Evolutionary conservation across 1,140 invertebrate genomes (phyloP), one percentile per base, ranked within the genome.

Genomic region (Telenomus remus): DNA sequence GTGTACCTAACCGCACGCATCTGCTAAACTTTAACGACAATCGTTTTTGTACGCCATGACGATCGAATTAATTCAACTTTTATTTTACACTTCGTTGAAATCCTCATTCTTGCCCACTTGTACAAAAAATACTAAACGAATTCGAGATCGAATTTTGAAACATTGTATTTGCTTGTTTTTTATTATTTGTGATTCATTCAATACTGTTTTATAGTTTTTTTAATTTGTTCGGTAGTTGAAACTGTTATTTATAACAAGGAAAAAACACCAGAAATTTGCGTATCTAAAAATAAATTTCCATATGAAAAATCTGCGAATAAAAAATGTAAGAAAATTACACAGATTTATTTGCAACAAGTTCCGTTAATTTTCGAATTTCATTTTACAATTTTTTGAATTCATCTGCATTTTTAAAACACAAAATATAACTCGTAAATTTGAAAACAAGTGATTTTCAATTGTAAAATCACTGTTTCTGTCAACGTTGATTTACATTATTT

Each of bases 1-100:
- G 51, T 27, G 19, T 71, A 64, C 69, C 77, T 76, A 79, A 73
- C 72, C 73, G 76, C 68, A 65, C 74, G 73, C 66, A 73, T 74
- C 73, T 76, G 66, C 66, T 71, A 70, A 76, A 68, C 74, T 74
- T 66, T 70, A 77, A 71, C 63, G 74, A 77, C 75, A 79, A 72
- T 74, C 70, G 51, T 59, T 47, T 51, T 56, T 55, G 49, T 54
- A 57, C 55, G 57, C 59, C 49, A 66, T 61, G 69, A 63, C 10
- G 59, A 65, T 69, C 47, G 59, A 69, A 59, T 64, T 33, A 47
- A 69, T 64, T 69, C 47, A 59, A 59, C 34, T 68, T 69, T 61
- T 74, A 57, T 39, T 39, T 39, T 39, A 11, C n/a, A 10, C 37
- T 43, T 43, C 46, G 10, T n/a, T 43, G 44, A 43, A 43, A 43